Evolutionary conservation across 2,797 vertebrate genomes (phyloP).

Genomic region (Mormyrops boulengeri): DNA sequence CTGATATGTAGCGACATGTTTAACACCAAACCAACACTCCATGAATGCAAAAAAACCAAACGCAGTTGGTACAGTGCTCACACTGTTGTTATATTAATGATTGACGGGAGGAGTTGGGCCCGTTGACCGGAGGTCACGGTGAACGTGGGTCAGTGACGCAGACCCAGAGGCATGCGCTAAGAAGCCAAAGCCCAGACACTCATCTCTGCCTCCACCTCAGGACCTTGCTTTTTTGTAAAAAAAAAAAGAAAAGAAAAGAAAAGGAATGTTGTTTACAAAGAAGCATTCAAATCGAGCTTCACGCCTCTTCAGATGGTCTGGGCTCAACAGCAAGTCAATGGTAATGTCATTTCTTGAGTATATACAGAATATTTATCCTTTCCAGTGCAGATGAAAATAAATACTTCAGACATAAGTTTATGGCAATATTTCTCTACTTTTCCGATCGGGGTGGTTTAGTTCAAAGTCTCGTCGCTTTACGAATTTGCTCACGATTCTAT

Average conservation of each 20-base stretch:
- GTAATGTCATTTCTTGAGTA: slow-evolving; percentile 19
- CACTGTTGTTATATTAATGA: background rate
- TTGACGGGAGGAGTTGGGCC: background rate
- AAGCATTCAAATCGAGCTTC: slow-evolving; percentile 23
- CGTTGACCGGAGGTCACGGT: background rate
- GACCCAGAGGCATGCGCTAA: background rate
- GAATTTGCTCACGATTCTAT: background rate
- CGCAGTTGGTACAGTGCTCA: background rate
- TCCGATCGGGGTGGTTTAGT: slow-evolving; percentile 33
- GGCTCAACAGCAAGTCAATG: background rate
- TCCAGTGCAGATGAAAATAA: slow-evolving; percentile 30
- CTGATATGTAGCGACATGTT: background rate
- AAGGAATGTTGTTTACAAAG: slow-evolving; percentile 25
- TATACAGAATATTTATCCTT: slow-evolving; percentile 34
- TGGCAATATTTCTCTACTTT: slow-evolving; percentile 40
- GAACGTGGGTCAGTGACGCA: background rate
- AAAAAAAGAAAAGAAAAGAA: slow-evolving; percentile 19
- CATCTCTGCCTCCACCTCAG: background rate
- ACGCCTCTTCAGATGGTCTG: slow-evolving; percentile 28
- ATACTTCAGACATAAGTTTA: slow-evolving; percentile 29
- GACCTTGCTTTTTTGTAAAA: slow-evolving; percentile 18
- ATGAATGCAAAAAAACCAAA: background rate
- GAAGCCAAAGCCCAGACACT: background rate
- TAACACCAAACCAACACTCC: background rate
- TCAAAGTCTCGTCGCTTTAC: slow-evolving; percentile 20